A percentile compares a stretch with the other conserved stretches of the same genome.
Conservation (phyloP, 2,113 vertebrate genomes). For the Podarcis raffonei region DNA sequence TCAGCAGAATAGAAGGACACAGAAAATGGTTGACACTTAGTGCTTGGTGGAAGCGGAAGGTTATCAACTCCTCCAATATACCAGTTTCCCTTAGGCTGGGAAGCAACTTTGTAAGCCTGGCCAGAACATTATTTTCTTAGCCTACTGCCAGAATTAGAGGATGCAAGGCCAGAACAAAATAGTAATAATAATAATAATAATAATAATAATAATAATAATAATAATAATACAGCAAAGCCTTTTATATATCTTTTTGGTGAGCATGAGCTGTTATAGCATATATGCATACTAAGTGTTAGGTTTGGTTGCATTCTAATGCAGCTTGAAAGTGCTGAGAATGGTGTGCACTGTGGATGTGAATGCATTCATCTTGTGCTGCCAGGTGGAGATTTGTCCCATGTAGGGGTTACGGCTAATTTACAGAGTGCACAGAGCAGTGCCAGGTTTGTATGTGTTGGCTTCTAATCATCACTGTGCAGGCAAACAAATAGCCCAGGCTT, state of each 20-base stretch:
- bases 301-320: too few species aligned
- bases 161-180: not conserved
- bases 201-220: not conserved
- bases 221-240: too few species aligned
- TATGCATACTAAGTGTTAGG: not conserved
- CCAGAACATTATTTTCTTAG: not conserved
- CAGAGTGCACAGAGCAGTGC: not conserved
- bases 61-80: not conserved
- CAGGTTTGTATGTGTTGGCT: not conserved
- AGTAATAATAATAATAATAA: not conserved
- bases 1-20: not conserved
- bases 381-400: not conserved
- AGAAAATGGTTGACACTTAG: not conserved
- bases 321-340: not conserved
- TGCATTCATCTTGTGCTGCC: not conserved
- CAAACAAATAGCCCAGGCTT: not conserved
- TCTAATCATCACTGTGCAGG: not conserved
- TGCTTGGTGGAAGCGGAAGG: not conserved
- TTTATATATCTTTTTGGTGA: not conserved
- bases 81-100: not conserved
- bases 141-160: not conserved
- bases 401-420: not conserved
- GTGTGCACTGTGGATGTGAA: not conserved
- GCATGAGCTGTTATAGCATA: not conserved
- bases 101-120: not conserved